Conservation (phyloP, 2,113 vertebrate species). For the Mugil cephalus region DNA sequence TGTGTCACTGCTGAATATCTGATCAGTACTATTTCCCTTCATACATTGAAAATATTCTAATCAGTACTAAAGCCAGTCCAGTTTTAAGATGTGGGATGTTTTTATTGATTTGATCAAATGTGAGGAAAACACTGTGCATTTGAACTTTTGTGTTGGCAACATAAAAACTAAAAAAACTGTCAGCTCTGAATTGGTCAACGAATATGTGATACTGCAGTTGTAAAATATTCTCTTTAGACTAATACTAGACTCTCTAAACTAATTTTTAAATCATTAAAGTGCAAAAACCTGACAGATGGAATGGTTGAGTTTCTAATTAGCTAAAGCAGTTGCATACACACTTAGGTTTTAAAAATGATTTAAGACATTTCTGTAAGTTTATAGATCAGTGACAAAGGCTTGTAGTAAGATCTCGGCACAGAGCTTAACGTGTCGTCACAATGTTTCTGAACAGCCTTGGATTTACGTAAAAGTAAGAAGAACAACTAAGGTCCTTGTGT, state of each 20-base stretch:
- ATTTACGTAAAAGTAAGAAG: constrained; percentile 18
- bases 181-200: background rate
- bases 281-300: constrained; percentile 39
- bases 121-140: constrained; percentile 1
- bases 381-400: constrained; percentile 12
- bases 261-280: constrained; percentile 49
- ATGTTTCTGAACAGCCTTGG: background rate
- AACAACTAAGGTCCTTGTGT: background rate
- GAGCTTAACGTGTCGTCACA: background rate
- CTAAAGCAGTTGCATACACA: constrained; percentile 8
- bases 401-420: background rate
- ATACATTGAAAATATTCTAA: background rate
- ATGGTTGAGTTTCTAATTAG: constrained; percentile 11
- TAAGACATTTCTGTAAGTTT: constrained; percentile 34
- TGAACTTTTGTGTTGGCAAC: background rate
- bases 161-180: constrained; percentile 10
- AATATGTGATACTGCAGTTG: background rate
- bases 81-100: constrained; percentile 21
- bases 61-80: constrained; percentile 16
- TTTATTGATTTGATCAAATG: constrained; percentile 44
- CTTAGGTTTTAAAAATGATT: constrained; percentile 32
- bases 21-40: background rate
- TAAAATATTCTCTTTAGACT: background rate
- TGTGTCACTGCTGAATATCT: background rate
- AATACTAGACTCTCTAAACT: constrained; percentile 3